Base-by-base conservation (phyloP, 2,797 vertebrate genomes). In the Chiloscyllium punctatum region DNA sequence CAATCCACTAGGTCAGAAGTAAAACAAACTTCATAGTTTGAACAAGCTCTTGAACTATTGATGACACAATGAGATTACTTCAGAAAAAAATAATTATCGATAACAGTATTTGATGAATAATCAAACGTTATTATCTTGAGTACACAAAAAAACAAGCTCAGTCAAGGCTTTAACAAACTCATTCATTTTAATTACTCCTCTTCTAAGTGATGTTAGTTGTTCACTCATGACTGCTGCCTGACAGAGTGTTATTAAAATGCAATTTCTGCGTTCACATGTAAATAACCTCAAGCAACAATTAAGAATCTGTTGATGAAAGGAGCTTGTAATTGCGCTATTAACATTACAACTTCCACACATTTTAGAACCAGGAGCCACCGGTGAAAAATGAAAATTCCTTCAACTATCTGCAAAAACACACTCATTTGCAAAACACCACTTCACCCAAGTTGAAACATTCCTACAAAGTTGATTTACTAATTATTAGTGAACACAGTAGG, bases 171-270 rank as follows among this genome's bases (percentile, higher is more conserved):
- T 66, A 96, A 95, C 30, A 96, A 97, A 95, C 96, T 96, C 96
- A 97, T 97, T 98, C 96, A 96, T 97, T 98, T 97, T 97, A 98
- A 98, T 98, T 98, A 98, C 96, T 96, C 94, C 95, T 97, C 88
- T 96, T 97, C 97, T 97, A 97, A 98, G 97, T 97, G 97, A 97
- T 96, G 96, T 0, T 21, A 96, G 94, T 96, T 96, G 97, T 96
- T 97, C 94, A 96, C 96, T 96, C 88, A 96, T 96, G 96, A 96
- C 97, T 96, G 96, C 95, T 96, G 96, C 96, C 96, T 97, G 95
- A 97, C 96, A 96, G 96, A 97, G 97, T 97, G 96, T 96, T 97
- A 96, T 96, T 96, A 98, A 98, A 97, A 98, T 97, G 97, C 95
- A 96, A 96, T 97, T 97, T 98, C 96, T 97, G 96, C 96, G 97